phyloP scores from a whole-genome alignment of 2,113 vertebrate genomes.

The Phalacrocorax aristotelis region DNA sequence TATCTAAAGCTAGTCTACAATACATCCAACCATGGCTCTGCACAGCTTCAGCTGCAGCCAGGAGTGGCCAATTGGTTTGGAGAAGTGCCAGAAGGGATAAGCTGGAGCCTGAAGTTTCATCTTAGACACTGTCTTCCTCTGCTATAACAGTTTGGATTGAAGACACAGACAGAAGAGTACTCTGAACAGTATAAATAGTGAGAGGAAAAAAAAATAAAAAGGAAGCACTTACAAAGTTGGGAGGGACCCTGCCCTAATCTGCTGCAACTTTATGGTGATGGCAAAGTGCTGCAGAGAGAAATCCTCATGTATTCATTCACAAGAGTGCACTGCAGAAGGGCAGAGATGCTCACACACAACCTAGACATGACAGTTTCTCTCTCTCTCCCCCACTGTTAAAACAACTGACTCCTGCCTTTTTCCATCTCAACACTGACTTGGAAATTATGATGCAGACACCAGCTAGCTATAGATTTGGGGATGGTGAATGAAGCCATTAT shows the following conservation, averaged over 20 bases:
- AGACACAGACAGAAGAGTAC: not conserved
- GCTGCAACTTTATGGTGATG: not conserved
- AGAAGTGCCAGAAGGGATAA: not conserved
- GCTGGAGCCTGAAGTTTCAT: not conserved
- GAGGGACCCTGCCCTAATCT: not conserved
- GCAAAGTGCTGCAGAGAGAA: not conserved
- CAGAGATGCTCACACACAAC: not conserved
- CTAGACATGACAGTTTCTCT: not conserved
- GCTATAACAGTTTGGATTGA: not conserved
- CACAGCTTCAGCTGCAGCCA: not conserved
- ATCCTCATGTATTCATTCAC: not conserved
- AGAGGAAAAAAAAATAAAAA: not conserved
- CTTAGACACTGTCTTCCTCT: not conserved
- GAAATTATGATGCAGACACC: not conserved
- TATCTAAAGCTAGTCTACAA: not conserved
- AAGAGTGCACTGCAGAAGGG: not conserved
- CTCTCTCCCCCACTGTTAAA: not conserved
- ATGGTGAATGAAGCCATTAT: not conserved
- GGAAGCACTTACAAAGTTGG: not conserved
- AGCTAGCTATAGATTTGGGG: not conserved
- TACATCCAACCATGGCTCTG: not conserved
- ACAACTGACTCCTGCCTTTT: not conserved
- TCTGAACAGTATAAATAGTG: not conserved
- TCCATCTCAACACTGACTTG: not conserved
- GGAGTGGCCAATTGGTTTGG: not conserved